Evolutionary conservation across 2,797 vertebrate species (phyloP).

Genomic region (Brachyalestes nurse): DNA sequence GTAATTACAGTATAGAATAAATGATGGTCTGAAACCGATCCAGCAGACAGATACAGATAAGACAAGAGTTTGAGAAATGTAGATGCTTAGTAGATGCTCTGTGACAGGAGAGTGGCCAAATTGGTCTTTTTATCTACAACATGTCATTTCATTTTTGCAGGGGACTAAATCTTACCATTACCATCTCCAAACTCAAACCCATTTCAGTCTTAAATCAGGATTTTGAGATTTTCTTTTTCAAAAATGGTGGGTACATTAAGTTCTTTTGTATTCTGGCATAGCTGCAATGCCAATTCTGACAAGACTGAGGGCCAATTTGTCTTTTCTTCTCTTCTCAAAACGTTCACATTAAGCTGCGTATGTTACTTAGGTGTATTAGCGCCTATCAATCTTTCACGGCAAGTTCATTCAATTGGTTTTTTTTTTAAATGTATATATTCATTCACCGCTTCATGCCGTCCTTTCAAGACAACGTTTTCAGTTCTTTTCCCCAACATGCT

Average conservation of each 20-base stretch:
- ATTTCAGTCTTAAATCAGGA: neutral
- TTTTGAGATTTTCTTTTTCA: neutral
- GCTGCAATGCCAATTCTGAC: neutral
- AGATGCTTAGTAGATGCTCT: no score
- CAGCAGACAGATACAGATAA: neutral
- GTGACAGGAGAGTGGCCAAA: neutral
- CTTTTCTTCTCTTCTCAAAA: neutral
- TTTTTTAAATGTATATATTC: no score
- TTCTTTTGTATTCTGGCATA: neutral
- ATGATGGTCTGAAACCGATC: neutral
- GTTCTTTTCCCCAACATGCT: constrained; percentile 32
- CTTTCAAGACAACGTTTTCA: constrained; percentile 35
- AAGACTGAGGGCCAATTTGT: no score
- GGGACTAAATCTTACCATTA: neutral
- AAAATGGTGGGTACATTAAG: neutral
- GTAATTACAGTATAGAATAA: neutral
- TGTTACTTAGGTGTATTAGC: neutral
- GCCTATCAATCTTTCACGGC: neutral
- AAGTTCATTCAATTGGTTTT: no score
- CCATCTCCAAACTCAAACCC: neutral
- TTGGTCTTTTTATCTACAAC: neutral
- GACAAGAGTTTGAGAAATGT: no score
- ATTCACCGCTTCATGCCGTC: constrained; percentile 59
- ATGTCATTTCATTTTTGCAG: neutral
- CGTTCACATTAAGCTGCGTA: neutral